Base-by-base conservation (phyloP, 2,797 vertebrate species). In the Ptychobarbus kaznakovi region DNA sequence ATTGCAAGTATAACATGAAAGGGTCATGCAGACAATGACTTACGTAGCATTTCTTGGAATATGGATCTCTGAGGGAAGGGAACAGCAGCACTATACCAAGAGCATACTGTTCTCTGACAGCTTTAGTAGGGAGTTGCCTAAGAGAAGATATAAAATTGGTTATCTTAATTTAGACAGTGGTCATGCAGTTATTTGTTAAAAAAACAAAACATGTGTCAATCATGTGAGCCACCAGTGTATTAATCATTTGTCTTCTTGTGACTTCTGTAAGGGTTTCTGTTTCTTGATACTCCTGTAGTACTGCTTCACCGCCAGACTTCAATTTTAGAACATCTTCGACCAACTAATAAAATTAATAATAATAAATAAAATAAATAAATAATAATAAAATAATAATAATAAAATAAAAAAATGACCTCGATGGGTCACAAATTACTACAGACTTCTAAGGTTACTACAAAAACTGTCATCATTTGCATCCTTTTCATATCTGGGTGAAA, bases 201-300 rank as follows among this genome's bases (percentile, higher is more conserved):
- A 3, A 2, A 68, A 15, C 3, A 85, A 86, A 83, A 74, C 63
- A 80, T 82, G 81, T n/a, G 9, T 85, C 51, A 82, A 81, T 73
- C 72, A 87, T 82, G 51, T 88, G 74, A 81, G 79, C 69, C 38
- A 87, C 81, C 15, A 90, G 73, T 44, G 77, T 87, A 63, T 86
- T 85, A 25, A 87, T n/a, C 81, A 87, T 88, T 56, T 88, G 13
- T 87, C 86, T 28, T 91, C 81, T 89, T 79, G 86, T 87, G n/a
- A 38, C 38, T 86, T 91, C 90, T 65, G 66, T 90, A 12, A 90
- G 40, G 18, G 86, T 88, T 84, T 84, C 44, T 66, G 86, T 87
- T 83, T 35, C 46, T 85, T 83, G 49, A 46, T 89, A 87, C 44
- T 90, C 63, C 38, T 88, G 66, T n/a, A 90, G 75, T 40, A 84